Evolutionary conservation across 2,797 vertebrate genomes (phyloP).

Genomic region (Poecilia gillii): DNA sequence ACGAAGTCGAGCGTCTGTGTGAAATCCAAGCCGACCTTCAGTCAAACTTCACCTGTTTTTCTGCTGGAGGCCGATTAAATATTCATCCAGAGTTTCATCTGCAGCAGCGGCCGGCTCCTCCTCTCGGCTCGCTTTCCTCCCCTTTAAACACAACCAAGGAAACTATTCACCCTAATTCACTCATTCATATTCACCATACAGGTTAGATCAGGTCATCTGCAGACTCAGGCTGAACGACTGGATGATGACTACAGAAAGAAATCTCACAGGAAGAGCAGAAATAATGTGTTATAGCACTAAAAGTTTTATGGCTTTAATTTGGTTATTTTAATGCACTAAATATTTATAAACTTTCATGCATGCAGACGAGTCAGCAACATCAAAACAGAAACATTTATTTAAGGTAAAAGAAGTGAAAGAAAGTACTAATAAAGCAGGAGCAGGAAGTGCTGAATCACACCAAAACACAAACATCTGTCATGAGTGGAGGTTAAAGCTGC

Average conservation of each 20-base stretch:
- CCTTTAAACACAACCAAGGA: constrained; percentile 63
- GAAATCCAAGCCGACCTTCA: constrained; percentile 55
- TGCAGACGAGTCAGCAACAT: not conserved
- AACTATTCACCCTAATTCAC: constrained; percentile 22
- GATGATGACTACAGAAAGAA: constrained; percentile 3
- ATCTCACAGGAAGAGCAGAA: not conserved
- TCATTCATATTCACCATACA: constrained; percentile 32
- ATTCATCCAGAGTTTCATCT: constrained; percentile 92
- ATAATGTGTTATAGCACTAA: not conserved
- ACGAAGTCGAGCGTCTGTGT: constrained; percentile 26
- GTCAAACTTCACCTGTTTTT: constrained; percentile 92
- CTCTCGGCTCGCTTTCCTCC: constrained; percentile 63
- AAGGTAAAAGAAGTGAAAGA: not conserved
- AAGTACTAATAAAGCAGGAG: no score
- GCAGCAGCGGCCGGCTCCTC: constrained; percentile 83
- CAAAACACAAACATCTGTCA: not conserved
- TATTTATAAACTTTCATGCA: not conserved
- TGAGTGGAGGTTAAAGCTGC: constrained; percentile 7
- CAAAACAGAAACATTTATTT: not conserved
- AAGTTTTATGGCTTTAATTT: not conserved
- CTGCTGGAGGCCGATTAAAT: constrained; percentile 93
- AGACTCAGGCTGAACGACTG: not conserved
- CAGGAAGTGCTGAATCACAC: not conserved
- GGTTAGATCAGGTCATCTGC: constrained; percentile 20
- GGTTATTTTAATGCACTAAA: not conserved